These are phyloP conservation scores for Andricus curvator DNA, from an alignment of 2,888 invertebrate species.

Conservation along the genomic window DNA sequence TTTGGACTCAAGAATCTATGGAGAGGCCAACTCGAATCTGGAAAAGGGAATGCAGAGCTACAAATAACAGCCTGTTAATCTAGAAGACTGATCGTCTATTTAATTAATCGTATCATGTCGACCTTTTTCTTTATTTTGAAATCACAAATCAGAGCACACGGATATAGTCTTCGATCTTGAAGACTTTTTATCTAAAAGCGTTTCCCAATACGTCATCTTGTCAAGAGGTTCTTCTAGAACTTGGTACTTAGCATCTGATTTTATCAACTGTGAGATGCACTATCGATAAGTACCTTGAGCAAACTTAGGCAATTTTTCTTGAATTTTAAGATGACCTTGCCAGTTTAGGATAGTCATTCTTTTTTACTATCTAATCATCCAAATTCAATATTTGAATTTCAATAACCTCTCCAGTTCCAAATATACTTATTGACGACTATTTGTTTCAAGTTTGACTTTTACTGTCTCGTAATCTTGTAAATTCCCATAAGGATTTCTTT, in stretches of 20 bases:
- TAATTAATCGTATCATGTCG: background rate
- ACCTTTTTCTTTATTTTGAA: constrained; percentile 1
- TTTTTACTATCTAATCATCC: background rate
- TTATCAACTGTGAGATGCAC: background rate
- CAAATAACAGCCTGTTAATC: background rate
- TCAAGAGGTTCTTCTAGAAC: background rate
- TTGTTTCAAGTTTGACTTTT: constrained; percentile 15
- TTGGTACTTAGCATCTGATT: background rate
- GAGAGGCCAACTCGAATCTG: background rate
- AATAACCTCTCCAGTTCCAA: constrained; percentile 1
- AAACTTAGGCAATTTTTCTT: background rate
- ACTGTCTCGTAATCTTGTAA: constrained; percentile 2
- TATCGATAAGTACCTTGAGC: background rate
- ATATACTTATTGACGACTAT: constrained; percentile 10
- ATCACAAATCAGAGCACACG: background rate
- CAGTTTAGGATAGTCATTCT: background rate
- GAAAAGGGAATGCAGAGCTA: background rate
- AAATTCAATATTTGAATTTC: constrained; percentile 2
- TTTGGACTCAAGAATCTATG: background rate
- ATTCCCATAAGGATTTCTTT: constrained; percentile 31
- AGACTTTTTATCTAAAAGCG: background rate
- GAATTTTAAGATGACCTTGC: background rate
- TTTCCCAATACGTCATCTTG: background rate
- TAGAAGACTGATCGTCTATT: background rate
- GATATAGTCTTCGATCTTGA: background rate